Percentiles rank a stretch among this genome's conserved stretches.
These are phyloP conservation scores for Varecia variegata DNA, from an alignment of 2,797 vertebrate genomes.

Conservation along the genomic window DNA sequence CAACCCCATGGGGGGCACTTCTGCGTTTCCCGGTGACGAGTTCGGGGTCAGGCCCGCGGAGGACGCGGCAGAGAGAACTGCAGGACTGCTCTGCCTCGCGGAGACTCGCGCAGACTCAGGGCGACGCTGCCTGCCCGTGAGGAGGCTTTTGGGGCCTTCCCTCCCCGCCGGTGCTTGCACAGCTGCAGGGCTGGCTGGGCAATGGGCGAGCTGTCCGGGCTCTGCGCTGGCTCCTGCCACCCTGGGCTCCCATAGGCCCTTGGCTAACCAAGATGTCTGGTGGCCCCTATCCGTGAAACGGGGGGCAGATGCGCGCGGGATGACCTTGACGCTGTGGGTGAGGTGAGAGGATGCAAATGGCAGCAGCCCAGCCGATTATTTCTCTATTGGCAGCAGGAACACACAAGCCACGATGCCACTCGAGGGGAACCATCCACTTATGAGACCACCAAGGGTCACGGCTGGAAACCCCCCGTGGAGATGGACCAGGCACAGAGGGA, in stretches of 20 bases:
- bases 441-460: fast-evolving
- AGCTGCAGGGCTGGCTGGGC: fast-evolving
- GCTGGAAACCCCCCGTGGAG: not conserved
- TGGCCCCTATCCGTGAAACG: fast-evolving
- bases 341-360: fast-evolving
- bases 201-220: fast-evolving
- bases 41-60: fast-evolving
- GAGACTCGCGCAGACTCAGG: fast-evolving
- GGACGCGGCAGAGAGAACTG: fast-evolving
- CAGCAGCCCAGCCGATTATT: fast-evolving
- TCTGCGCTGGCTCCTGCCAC: fast-evolving
- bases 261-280: fast-evolving
- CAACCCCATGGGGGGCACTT: too few relatives aligned
- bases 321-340: fast-evolving
- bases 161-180: fast-evolving
- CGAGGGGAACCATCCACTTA: fast-evolving
- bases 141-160: not conserved
- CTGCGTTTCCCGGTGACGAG: not conserved
- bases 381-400: not conserved
- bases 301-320: fast-evolving
- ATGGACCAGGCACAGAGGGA: not conserved
- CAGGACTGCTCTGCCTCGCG: not conserved
- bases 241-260: fast-evolving
- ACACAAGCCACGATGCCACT: fast-evolving
- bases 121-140: fast-evolving